Percentiles rank a stretch among this genome's conserved stretches.
These are phyloP conservation scores for Schizothorax lantsangensis DNA, from an alignment of 2,797 vertebrate species.

Conservation along the genomic window DNA sequence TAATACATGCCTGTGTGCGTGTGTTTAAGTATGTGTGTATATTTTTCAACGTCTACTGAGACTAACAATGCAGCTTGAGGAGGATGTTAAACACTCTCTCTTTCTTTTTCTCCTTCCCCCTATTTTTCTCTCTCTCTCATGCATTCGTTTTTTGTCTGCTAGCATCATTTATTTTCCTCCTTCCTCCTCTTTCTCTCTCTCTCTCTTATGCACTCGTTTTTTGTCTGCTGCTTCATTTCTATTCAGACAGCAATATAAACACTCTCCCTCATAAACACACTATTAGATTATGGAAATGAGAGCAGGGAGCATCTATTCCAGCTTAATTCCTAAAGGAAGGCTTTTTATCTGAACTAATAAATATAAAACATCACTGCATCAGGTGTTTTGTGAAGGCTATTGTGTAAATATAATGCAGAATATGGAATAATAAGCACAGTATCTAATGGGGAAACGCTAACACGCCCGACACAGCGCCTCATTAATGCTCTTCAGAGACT, in stretches of 20 bases:
- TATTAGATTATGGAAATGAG: constrained; percentile 83
- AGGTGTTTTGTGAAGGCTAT: constrained; percentile 59
- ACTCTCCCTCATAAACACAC: constrained; percentile 74
- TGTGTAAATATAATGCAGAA: constrained; percentile 55
- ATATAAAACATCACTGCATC: constrained; percentile 70
- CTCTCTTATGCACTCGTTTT: constrained; percentile 31
- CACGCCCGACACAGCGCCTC: constrained; percentile 52
- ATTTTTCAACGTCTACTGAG: constrained; percentile 47
- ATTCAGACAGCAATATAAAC: constrained; percentile 73
- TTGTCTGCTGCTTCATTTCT: constrained; percentile 67
- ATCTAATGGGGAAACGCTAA: constrained; percentile 58
- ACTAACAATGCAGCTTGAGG: constrained; percentile 32
- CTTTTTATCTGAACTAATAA: constrained; percentile 82
- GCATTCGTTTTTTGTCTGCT: constrained; percentile 25
- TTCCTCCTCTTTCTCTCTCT: constrained; percentile 3
- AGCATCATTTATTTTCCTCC: constrained; percentile 65
- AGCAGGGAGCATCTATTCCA: constrained; percentile 70
- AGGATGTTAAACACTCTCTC: constrained; percentile 27
- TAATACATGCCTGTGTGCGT: constrained; percentile 47
- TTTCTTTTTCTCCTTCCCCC: background rate
- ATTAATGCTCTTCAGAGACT: constrained; percentile 58
- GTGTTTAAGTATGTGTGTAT: constrained; percentile 41
- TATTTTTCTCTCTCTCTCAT: background rate
- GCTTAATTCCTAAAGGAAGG: constrained; percentile 81
- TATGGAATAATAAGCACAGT: constrained; percentile 55